Percentiles rank a stretch among this genome's conserved stretches.
Conservation (phyloP, 2,113 vertebrate species). For the Corvus cornix region DNA sequence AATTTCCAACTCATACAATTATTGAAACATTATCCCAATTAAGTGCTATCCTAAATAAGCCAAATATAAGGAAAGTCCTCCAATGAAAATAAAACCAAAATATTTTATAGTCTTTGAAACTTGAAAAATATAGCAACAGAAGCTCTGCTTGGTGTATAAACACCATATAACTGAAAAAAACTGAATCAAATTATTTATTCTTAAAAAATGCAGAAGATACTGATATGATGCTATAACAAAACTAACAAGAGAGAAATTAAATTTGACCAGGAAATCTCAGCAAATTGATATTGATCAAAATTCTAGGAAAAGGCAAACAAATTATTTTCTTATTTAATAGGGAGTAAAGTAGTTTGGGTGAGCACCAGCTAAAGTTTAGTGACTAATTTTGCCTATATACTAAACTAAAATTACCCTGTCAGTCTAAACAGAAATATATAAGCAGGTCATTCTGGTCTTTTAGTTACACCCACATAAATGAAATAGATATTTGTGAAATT, state of each 20-base stretch:
- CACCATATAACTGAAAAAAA: not conserved
- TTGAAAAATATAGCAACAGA: not conserved
- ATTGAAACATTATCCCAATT: not conserved
- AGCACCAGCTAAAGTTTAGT: not conserved
- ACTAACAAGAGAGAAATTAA: not conserved
- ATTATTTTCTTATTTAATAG: not conserved
- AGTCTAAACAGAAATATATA: not conserved
- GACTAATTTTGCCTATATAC: not conserved
- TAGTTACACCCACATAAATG: not conserved
- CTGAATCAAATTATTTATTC: not conserved
- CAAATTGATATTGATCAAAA: conserved; percentile 24
- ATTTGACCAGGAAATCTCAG: conserved; percentile 19
- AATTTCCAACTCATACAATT: not conserved
- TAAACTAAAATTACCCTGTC: not conserved
- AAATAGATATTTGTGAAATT: fast-evolving
- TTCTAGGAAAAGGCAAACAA: not conserved
- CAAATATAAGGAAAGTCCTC: not conserved
- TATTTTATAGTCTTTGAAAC: not conserved
- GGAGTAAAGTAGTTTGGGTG: not conserved
- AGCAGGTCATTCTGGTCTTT: not conserved
- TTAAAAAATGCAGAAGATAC: not conserved
- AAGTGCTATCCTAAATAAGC: not conserved
- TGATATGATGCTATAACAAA: not conserved
- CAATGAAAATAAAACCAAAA: not conserved
- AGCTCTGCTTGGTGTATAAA: not conserved